Percentiles rank a stretch among this genome's conserved stretches.
These are phyloP conservation scores for Laodelphax striatellus DNA, from an alignment of 1,140 invertebrate genomes.

Conservation along the genomic window DNA sequence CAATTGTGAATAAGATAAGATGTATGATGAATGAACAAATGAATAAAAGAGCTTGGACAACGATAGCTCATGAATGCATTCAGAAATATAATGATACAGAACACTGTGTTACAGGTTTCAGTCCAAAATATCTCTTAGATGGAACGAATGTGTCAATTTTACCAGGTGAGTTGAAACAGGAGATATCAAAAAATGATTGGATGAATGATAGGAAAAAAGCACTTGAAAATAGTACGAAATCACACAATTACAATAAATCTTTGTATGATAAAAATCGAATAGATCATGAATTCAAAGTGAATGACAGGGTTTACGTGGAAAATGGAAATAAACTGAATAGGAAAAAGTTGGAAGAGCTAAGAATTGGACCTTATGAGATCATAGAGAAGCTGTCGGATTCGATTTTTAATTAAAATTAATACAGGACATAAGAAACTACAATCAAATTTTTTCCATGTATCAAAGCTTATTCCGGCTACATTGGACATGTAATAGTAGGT, in stretches of 20 bases:
- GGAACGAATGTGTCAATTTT: slow-evolving; percentile 19
- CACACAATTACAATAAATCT: slow-evolving; percentile 23
- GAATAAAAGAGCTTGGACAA: slow-evolving; percentile 27
- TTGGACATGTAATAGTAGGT: no score
- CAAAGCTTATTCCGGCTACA: slow-evolving; percentile 19
- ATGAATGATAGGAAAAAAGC: slow-evolving; percentile 18
- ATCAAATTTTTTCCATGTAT: slow-evolving; percentile 22
- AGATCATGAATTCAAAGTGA: slow-evolving; percentile 16
- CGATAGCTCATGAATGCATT: slow-evolving; percentile 28
- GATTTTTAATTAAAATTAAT: slow-evolving; percentile 19
- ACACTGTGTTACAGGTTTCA: slow-evolving; percentile 27
- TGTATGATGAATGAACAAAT: slow-evolving; percentile 28
- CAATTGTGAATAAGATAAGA: slow-evolving; percentile 28
- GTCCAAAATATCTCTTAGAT: slow-evolving; percentile 27
- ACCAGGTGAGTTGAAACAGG: slow-evolving; percentile 10
- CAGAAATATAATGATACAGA: slow-evolving; percentile 29
- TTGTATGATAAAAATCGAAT: slow-evolving; percentile 19
- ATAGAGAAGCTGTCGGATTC: slow-evolving; percentile 22
- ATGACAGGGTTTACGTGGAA: slow-evolving; percentile 22
- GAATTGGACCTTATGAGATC: slow-evolving; percentile 22
- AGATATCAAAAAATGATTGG: not conserved
- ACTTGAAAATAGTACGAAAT: slow-evolving; percentile 19
- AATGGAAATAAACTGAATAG: slow-evolving; percentile 24
- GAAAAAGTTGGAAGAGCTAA: slow-evolving; percentile 22
- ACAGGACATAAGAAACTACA: slow-evolving; percentile 20